Evolutionary conservation across 2,113 vertebrate genomes (phyloP).

Genomic region (Grus americana): DNA sequence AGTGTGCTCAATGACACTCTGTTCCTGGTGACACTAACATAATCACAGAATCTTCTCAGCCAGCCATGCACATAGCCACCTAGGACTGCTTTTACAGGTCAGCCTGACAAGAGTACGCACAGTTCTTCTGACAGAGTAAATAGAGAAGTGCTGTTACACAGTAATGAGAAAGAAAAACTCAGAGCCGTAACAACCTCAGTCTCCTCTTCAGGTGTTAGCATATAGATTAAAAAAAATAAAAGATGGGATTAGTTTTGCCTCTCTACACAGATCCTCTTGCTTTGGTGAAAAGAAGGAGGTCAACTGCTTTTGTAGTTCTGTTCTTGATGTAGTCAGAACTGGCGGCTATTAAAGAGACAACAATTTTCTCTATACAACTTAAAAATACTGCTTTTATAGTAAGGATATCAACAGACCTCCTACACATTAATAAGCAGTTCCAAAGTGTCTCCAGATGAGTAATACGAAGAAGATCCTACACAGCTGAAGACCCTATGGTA

Average conservation of each 20-base stretch:
- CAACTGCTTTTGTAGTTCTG: neutral
- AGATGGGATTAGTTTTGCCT: neutral
- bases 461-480: neutral
- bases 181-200: neutral
- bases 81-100: neutral
- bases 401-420: neutral
- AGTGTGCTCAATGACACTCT: neutral
- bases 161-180: neutral
- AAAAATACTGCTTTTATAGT: neutral
- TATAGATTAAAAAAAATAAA: neutral
- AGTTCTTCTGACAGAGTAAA: neutral
- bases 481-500: neutral
- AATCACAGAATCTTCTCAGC: neutral
- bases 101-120: neutral
- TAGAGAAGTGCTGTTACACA: neutral
- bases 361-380: neutral
- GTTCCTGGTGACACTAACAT: neutral
- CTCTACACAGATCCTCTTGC: neutral
- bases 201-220: neutral
- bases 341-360: neutral
- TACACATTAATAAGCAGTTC: neutral
- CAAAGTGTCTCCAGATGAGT: neutral
- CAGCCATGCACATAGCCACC: neutral
- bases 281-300: neutral
- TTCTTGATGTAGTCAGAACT: neutral